A percentile compares a stretch with the other conserved stretches of the same genome.
These are phyloP conservation scores for Enteromius thamalakanensis DNA, from an alignment of 2,797 vertebrate species.

Conservation along the genomic window DNA sequence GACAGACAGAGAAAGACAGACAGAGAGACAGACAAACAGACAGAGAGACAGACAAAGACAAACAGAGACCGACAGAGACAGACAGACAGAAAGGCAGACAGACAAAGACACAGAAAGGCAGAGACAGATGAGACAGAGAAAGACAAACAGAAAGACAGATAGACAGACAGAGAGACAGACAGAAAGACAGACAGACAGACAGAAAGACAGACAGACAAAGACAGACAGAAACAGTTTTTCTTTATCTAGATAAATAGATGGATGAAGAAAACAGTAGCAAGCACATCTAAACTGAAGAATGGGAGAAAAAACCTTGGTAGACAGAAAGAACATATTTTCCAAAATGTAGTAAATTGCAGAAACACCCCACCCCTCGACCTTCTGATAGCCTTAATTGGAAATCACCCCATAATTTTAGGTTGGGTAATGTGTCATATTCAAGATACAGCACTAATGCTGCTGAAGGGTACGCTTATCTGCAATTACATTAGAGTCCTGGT, in stretches of 20 bases:
- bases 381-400: background rate
- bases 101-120: background rate
- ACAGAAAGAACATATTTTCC: background rate
- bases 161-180: background rate
- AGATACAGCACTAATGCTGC: background rate
- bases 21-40: too few species aligned
- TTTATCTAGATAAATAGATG: background rate
- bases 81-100: background rate
- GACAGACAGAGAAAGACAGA: too few species aligned
- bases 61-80: too few species aligned
- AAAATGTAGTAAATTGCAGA: background rate
- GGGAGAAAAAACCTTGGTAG: background rate
- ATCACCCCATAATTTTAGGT: background rate
- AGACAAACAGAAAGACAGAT: background rate
- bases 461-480: background rate
- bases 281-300: background rate
- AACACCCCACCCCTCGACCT: background rate
- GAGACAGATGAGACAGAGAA: background rate
- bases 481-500: background rate
- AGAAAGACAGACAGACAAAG: background rate
- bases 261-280: background rate
- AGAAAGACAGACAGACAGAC: background rate
- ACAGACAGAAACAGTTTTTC: background rate
- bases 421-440: background rate
- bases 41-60: too few species aligned